Evolutionary conservation across 2,113 vertebrate species (phyloP).

Genomic region (Cyprinodon tularosa): DNA sequence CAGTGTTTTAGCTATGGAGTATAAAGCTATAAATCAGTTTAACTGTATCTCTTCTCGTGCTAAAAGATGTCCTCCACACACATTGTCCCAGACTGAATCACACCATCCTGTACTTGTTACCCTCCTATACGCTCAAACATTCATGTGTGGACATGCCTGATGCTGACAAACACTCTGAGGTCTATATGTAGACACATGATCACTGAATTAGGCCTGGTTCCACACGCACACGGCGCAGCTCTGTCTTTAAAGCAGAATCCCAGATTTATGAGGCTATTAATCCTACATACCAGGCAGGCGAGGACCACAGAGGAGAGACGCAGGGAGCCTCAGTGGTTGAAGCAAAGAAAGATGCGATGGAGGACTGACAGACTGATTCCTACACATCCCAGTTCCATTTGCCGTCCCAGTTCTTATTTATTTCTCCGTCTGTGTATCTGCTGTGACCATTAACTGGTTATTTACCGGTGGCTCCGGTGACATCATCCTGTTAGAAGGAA

Average conservation of each 20-base stretch:
- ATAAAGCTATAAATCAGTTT: background rate
- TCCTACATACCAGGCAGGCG: conserved; percentile 36
- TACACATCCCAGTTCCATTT: background rate
- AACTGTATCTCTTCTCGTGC: background rate
- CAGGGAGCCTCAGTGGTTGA: conserved; percentile 4
- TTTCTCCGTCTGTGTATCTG: background rate
- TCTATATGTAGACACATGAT: background rate
- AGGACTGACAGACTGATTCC: conserved; percentile 30
- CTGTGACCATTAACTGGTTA: background rate
- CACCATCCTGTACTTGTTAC: background rate
- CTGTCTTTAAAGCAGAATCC: conserved; percentile 48
- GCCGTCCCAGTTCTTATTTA: background rate
- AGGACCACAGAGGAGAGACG: conserved; percentile 13
- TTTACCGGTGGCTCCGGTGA: background rate
- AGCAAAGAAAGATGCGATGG: conserved; percentile 7
- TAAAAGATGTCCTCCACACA: background rate
- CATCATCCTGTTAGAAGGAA: background rate
- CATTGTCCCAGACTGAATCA: background rate
- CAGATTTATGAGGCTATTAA: conserved; percentile 62
- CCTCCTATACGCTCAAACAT: conserved; percentile 4
- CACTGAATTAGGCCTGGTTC: background rate
- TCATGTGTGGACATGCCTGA: conserved; percentile 18
- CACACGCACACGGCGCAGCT: conserved; percentile 8
- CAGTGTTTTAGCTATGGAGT: too few species aligned
- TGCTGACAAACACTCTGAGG: background rate